Conservation (phyloP, 2,888 invertebrate genomes). For the Barypeithes pellucidus region DNA sequence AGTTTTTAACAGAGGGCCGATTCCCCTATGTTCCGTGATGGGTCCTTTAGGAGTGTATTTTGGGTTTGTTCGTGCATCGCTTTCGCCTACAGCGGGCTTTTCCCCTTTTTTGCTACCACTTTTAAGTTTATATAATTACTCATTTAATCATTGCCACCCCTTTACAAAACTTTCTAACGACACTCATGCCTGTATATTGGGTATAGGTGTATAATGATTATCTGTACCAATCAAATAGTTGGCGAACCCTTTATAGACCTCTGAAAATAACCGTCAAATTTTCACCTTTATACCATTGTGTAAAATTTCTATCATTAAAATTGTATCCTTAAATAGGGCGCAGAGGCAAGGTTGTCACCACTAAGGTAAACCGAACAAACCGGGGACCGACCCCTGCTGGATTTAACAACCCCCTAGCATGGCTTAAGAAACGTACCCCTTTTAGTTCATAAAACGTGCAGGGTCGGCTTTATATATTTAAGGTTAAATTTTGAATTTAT, state of each 20-base stretch:
- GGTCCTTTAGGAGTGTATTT: too few relatives aligned
- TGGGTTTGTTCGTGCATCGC: too few relatives aligned
- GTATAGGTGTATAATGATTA: not conserved
- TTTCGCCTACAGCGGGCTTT: too few relatives aligned
- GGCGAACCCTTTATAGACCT: not conserved
- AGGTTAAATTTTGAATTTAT: too few relatives aligned
- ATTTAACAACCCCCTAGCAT: constrained; percentile 58
- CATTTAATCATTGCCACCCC: too few relatives aligned
- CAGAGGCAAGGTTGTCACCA: constrained; percentile 57
- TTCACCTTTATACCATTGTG: constrained; percentile 17
- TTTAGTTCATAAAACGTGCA: constrained; percentile 45
- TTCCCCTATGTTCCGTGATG: too few relatives aligned
- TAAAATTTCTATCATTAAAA: constrained; percentile 41
- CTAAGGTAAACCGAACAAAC: constrained; percentile 61
- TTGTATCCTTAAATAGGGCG: constrained; percentile 44
- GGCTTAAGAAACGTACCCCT: constrained; percentile 47
- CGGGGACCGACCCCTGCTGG: constrained; percentile 58
- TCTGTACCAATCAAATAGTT: not conserved
- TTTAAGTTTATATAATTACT: too few relatives aligned
- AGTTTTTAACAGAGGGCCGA: too few relatives aligned
- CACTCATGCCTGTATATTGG: too few relatives aligned
- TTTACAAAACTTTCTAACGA: too few relatives aligned
- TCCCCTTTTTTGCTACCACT: too few relatives aligned
- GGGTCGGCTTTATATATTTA: constrained; percentile 13
- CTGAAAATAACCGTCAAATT: constrained; percentile 17